A percentile compares a stretch with the other conserved stretches of the same genome.
Conservation (phyloP, 2,113 vertebrate species). For the Pygathrix nemaeus region DNA sequence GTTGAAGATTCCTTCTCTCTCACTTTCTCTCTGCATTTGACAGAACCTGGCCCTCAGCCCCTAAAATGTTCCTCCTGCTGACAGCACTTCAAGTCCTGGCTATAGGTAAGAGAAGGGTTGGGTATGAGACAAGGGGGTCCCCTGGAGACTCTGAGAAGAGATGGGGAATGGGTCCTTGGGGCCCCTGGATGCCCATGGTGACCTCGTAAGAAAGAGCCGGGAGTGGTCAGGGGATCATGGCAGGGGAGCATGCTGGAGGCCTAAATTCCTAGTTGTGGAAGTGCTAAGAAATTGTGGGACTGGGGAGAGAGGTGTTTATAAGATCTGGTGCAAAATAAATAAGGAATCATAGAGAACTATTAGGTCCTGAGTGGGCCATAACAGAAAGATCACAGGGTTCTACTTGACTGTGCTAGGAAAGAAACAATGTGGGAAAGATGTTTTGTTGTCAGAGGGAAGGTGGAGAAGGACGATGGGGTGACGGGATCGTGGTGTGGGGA, state of each 20-base stretch:
- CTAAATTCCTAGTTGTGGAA: not conserved
- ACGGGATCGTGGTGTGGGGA: accelerated
- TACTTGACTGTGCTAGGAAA: too few relatives aligned
- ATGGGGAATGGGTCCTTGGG: not conserved
- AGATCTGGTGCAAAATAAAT: too few relatives aligned
- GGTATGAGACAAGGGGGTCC: accelerated
- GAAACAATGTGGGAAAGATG: not conserved
- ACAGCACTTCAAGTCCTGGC: conserved; percentile 49
- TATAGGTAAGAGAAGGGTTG: conserved; percentile 57
- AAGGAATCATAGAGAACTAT: too few relatives aligned
- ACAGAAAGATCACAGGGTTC: not conserved
- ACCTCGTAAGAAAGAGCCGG: not conserved
- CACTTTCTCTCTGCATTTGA: not conserved
- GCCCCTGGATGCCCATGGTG: too few relatives aligned
- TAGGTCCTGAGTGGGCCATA: not conserved
- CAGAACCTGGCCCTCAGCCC: not conserved
- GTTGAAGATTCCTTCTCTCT: not conserved
- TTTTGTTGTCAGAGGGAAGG: too few relatives aligned
- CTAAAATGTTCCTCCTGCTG: conserved; percentile 67
- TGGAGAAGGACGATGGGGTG: accelerated
- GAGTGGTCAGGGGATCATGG: accelerated
- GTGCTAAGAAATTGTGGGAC: accelerated
- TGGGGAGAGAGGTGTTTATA: not conserved
- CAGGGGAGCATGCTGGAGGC: accelerated
- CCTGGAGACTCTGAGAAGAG: not conserved